Evolutionary conservation across 2,888 invertebrate genomes (phyloP), one percentile per base, ranked within the genome.

Genomic region (Lithosia quadra): DNA sequence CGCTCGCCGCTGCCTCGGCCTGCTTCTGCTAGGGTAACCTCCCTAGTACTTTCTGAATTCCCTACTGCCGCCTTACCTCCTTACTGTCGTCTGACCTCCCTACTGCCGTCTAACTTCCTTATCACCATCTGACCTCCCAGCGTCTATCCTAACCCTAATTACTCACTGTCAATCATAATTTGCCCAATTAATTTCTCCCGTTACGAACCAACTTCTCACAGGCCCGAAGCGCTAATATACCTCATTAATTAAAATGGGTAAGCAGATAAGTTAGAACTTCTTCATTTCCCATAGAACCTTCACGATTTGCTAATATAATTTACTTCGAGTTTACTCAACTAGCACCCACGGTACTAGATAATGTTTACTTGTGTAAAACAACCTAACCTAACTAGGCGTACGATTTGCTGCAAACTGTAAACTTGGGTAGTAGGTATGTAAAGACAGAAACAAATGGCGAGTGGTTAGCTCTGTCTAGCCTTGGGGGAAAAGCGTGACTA

Each of bases 241-340:
- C 24, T 66, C 22, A 66, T 69, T 66, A 63, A 69, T 69, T 63
- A 56, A 56, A 64, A 33, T 58, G 10, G 58, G 58, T 65, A 21
- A 43, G 57, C 55, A 28, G 58, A 39, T 24, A 57, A 9, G 22
- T 33, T 56, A 57, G 11, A 63, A 71, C 69, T 73, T 78, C 78
- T 80, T 79, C 74, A 81, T 75, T 82, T 83, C 83, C 79, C 81
- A 82, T 72, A 68, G 63, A 64, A 28, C 21, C 69, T 78, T 77
- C 81, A 79, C 83, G 79, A 81, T 82, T 82, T 77, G 82, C 82
- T 82, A 80, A 82, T 82, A 80, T 80, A 83, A 82, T 82, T 82
- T 82, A 79, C 79, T 73, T 69, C 18, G 72, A 75, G 76, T 80
- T 74, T 79, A 80, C 74, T 74, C 71, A 60, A 61, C 57, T 73